Conservation (phyloP, 2,888 invertebrate genomes). For the Syrista parreyssii region DNA sequence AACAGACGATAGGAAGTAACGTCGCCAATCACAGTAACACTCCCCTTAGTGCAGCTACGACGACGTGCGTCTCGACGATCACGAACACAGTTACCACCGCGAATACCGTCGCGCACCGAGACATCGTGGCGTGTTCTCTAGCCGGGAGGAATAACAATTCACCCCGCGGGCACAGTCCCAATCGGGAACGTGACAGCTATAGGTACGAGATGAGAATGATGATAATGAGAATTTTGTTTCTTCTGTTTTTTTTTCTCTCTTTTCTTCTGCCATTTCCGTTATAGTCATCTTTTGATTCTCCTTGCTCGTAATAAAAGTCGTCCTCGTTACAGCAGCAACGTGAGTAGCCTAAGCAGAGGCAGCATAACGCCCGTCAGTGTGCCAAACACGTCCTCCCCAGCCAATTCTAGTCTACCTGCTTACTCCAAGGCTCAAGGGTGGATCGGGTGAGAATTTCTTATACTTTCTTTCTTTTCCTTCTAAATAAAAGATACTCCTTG, state of each 20-base stretch:
- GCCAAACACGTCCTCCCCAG: constrained; percentile 67
- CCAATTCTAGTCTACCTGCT: constrained; percentile 73
- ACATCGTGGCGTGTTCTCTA: constrained; percentile 65
- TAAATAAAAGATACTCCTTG: neutral
- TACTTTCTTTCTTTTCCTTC: neutral
- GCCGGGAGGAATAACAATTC: constrained; percentile 74
- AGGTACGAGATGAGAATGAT: constrained; percentile 70
- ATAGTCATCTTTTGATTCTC: neutral
- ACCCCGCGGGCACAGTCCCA: constrained; percentile 82
- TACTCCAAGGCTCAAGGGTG: constrained; percentile 67
- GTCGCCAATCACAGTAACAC: constrained; percentile 40
- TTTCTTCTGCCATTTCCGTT: neutral
- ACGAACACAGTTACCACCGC: constrained; percentile 66
- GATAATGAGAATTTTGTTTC: neutral
- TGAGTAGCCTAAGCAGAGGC: constrained; percentile 83
- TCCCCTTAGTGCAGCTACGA: constrained; percentile 60
- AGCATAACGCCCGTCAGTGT: constrained; percentile 74
- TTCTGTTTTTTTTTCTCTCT: neutral
- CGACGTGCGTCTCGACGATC: constrained; percentile 63
- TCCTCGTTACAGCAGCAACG: constrained; percentile 76
- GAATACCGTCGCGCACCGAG: constrained; percentile 67
- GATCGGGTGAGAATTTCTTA: constrained; percentile 58
- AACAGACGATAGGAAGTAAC: constrained; percentile 53
- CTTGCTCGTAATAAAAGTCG: constrained; percentile 9
- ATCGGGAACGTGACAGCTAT: constrained; percentile 85